Evolutionary conservation across 2,113 vertebrate species (phyloP).

Genomic region (Tachysurus vachellii): DNA sequence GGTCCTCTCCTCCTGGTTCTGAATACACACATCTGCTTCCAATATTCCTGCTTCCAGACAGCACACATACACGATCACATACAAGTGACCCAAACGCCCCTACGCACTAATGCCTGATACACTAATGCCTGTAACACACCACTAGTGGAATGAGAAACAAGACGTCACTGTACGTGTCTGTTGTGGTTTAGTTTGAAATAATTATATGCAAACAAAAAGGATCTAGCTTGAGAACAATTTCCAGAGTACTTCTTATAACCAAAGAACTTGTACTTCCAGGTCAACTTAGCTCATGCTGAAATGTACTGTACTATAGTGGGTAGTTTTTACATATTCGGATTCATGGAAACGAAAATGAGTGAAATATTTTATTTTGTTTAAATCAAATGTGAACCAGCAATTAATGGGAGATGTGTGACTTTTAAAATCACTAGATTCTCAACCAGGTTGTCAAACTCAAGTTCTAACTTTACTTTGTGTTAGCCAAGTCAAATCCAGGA

Average conservation of each 20-base stretch:
- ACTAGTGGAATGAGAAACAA: slow-evolving; percentile 24
- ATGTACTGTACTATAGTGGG: neutral
- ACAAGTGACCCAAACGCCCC: slow-evolving; percentile 55
- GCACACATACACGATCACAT: slow-evolving; percentile 69
- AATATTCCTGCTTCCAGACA: slow-evolving; percentile 72
- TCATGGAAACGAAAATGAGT: neutral
- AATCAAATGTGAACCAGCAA: neutral
- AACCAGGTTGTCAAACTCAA: neutral
- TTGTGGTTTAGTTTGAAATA: neutral
- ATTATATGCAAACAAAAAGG: neutral
- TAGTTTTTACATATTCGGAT: neutral
- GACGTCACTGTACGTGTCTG: neutral
- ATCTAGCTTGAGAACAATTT: neutral
- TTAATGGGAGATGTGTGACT: neutral
- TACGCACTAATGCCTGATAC: slow-evolving; percentile 20
- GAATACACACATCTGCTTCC: slow-evolving; percentile 80
- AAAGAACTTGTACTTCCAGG: neutral
- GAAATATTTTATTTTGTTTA: neutral
- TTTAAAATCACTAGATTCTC: neutral
- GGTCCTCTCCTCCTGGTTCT: slow-evolving; percentile 46
- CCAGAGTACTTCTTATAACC: neutral
- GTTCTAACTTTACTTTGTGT: neutral
- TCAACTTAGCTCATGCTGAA: neutral
- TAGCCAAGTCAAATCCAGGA: neutral
- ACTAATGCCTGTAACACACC: slow-evolving; percentile 9